Conservation (phyloP, 2,888 invertebrate species). For the Hoplodrina ambigua region DNA sequence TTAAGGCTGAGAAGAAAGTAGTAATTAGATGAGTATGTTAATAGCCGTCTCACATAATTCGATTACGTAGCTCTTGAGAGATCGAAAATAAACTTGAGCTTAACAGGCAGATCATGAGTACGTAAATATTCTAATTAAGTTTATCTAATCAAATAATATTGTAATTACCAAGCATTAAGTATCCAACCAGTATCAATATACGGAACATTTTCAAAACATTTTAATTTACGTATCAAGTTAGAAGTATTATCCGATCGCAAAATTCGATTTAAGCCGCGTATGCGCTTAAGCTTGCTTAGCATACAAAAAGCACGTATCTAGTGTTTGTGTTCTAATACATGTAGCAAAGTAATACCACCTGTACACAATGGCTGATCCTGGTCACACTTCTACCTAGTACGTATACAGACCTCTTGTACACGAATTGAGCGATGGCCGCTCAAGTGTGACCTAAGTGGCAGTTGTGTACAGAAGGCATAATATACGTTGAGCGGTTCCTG, state of each 20-base stretch:
- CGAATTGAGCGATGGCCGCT: conserved; percentile 52
- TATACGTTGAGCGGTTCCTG: conserved; percentile 26
- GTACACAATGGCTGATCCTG: conserved; percentile 45
- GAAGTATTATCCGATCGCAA: conserved; percentile 8
- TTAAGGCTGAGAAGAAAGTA: neutral
- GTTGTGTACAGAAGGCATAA: conserved; percentile 55
- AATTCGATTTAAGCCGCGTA: conserved; percentile 5
- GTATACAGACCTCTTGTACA: conserved; percentile 43
- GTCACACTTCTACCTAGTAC: conserved; percentile 35
- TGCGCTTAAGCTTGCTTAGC: conserved; percentile 5
- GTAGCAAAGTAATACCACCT: conserved; percentile 25
- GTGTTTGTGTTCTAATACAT: conserved; percentile 3
- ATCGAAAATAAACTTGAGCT: neutral
- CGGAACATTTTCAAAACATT: neutral
- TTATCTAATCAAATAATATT: neutral
- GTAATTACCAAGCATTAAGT: neutral
- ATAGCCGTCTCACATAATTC: conserved; percentile 24
- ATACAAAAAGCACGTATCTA: conserved; percentile 18
- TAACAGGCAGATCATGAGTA: neutral
- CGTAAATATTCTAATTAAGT: neutral
- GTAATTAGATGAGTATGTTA: neutral
- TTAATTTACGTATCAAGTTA: neutral
- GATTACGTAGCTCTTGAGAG: conserved; percentile 14
- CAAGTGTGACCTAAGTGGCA: conserved; percentile 52
- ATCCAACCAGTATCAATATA: neutral